These are phyloP conservation scores for Nothocercus nigrocapillus DNA, from an alignment of 2,113 vertebrate genomes.

Conservation along the genomic window DNA sequence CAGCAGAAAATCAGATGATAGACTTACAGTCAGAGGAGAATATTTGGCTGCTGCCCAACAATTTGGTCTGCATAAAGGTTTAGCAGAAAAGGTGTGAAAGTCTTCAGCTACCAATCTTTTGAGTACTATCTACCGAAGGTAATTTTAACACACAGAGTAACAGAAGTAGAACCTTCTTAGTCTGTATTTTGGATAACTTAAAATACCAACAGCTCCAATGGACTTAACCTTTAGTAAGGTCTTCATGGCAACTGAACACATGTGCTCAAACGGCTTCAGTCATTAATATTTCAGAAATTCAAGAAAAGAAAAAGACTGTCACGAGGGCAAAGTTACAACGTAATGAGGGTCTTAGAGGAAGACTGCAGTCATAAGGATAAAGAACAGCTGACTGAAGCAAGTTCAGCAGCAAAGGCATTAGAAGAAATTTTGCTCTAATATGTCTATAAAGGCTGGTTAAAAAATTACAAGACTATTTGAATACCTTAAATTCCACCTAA, in stretches of 20 bases:
- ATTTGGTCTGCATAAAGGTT: neutral
- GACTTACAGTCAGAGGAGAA: neutral
- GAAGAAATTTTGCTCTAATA: conserved; percentile 17
- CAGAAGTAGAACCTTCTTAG: neutral
- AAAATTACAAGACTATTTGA: conserved; percentile 15
- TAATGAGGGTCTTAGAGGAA: neutral
- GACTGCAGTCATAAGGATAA: neutral
- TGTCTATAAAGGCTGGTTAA: neutral
- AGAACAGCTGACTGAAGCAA: neutral
- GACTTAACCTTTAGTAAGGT: neutral
- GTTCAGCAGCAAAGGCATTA: neutral
- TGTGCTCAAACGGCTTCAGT: neutral
- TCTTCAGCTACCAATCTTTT: neutral
- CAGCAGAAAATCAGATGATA: neutral
- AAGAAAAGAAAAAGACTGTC: neutral
- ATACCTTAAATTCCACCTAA: conserved; percentile 23
- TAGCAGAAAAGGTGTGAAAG: neutral
- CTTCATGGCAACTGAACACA: neutral
- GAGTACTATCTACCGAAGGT: neutral
- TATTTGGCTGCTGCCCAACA: neutral
- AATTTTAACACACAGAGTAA: neutral
- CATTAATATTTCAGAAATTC: conserved; percentile 43
- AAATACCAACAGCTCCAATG: neutral
- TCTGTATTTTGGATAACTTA: neutral
- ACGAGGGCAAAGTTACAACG: neutral